Evolutionary conservation across 2,797 vertebrate species (phyloP).

Genomic region (Ispidina lecontei): DNA sequence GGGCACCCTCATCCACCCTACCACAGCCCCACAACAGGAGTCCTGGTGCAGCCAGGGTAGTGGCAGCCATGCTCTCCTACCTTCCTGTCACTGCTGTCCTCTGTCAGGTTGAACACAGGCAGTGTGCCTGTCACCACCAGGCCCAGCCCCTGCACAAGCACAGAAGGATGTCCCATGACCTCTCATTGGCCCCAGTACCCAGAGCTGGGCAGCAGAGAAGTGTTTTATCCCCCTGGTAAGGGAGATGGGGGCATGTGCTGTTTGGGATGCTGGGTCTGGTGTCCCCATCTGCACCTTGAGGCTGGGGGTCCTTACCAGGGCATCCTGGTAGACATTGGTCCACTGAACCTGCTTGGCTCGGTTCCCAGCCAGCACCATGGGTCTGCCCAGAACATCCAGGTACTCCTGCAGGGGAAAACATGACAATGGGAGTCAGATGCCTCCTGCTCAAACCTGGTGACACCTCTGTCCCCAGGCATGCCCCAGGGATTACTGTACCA

Average conservation of each 20-base stretch:
- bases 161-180: background rate
- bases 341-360: slow-evolving; percentile 96
- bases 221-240: background rate
- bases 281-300: background rate
- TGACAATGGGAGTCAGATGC: background rate
- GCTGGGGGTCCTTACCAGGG: slow-evolving; percentile 83
- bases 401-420: slow-evolving; percentile 85
- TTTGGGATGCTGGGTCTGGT: background rate
- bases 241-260: background rate
- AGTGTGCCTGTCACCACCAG: slow-evolving; percentile 95
- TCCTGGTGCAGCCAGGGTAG: background rate
- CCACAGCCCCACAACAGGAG: rapidly evolving
- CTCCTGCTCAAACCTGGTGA: background rate
- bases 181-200: background rate
- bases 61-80: slow-evolving; percentile 55
- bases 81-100: slow-evolving; percentile 84
- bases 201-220: background rate
- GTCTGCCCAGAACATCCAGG: slow-evolving; percentile 94
- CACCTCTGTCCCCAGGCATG: background rate
- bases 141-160: slow-evolving; percentile 87
- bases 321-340: slow-evolving; percentile 99
- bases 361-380: slow-evolving; percentile 94
- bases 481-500: background rate
- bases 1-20: background rate
- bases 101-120: slow-evolving; percentile 95